Evolutionary conservation across 2,797 vertebrate species (phyloP).

Genomic region (Anableps anableps): DNA sequence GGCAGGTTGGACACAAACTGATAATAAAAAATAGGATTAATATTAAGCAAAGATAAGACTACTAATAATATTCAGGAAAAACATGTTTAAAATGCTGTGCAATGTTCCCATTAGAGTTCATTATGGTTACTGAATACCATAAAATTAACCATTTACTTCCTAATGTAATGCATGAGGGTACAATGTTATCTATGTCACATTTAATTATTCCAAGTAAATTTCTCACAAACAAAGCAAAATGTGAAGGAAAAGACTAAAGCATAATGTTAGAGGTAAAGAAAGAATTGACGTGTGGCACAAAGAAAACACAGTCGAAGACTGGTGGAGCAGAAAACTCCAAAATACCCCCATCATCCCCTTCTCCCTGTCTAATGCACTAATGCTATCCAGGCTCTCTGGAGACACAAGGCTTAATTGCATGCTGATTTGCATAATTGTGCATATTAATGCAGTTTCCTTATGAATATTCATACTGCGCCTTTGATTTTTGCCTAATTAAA

Average conservation of each 20-base stretch:
- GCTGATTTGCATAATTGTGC: slow-evolving; percentile 98
- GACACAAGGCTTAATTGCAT: slow-evolving; percentile 93
- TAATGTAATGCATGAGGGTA: slow-evolving; percentile 60
- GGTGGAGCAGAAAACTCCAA: slow-evolving; percentile 85
- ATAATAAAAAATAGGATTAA: slow-evolving; percentile 2
- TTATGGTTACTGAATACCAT: slow-evolving; percentile 55
- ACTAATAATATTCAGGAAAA: slow-evolving; percentile 5
- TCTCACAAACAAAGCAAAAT: slow-evolving; percentile 39
- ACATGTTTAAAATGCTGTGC: slow-evolving; percentile 38
- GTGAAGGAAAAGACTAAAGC: slow-evolving; percentile 33
- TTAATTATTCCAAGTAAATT: slow-evolving; percentile 33
- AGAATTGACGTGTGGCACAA: slow-evolving; percentile 64
- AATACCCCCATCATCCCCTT: slow-evolving; percentile 84
- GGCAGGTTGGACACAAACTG: slow-evolving; percentile 11
- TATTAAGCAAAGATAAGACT: slow-evolving; percentile 15
- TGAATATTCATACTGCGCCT: slow-evolving; percentile 94
- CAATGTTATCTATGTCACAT: slow-evolving; percentile 42
- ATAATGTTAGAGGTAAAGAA: slow-evolving; percentile 65
- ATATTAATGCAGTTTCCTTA: slow-evolving; percentile 92
- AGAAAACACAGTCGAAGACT: slow-evolving; percentile 79
- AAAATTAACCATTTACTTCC: slow-evolving; percentile 56
- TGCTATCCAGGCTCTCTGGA: slow-evolving; percentile 86
- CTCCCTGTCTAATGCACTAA: slow-evolving; percentile 86
- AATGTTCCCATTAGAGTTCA: slow-evolving; percentile 56
- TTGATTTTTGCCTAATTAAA: slow-evolving; percentile 95